A percentile compares a stretch with the other conserved stretches of the same genome.
phyloP scores from a whole-genome alignment of 2,797 vertebrate genomes.

The Peromyscus eremicus region DNA sequence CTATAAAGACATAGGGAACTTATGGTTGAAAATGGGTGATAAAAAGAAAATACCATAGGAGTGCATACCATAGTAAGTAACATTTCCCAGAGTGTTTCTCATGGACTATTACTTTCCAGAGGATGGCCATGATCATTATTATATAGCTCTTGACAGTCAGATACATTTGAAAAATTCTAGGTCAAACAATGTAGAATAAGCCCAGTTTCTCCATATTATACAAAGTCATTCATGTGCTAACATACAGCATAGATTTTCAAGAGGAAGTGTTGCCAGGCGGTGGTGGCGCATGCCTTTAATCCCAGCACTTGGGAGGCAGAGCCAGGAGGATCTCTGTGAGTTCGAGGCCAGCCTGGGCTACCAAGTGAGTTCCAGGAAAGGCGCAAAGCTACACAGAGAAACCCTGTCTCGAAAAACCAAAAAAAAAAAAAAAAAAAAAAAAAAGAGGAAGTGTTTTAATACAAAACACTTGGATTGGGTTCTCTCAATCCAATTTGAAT shows the following conservation, averaged over 20 bases:
- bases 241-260: not conserved
- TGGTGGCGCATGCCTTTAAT: too few species aligned
- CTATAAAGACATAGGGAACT: not conserved
- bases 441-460: conserved; percentile 37
- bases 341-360: too few species aligned
- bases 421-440: too few species aligned
- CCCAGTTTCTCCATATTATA: not conserved
- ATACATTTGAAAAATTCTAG: conserved; percentile 40
- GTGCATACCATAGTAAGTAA: not conserved
- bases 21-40: not conserved
- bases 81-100: not conserved
- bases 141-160: not conserved
- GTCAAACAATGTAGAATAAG: not conserved
- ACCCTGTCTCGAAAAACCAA: too few species aligned
- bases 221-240: not conserved
- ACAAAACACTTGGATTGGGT: not conserved
- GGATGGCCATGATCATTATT: not conserved
- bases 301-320: too few species aligned
- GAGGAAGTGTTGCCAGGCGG: conserved; percentile 9
- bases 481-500: conserved; percentile 26
- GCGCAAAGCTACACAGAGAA: too few species aligned
- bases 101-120: not conserved
- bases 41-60: conserved; percentile 12
- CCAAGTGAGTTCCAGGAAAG: too few species aligned
- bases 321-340: too few species aligned